Percentiles rank a stretch among this genome's conserved stretches.
These are phyloP conservation scores for Pantelozetes paolii DNA, from an alignment of 2,888 invertebrate species.

Conservation along the genomic window DNA sequence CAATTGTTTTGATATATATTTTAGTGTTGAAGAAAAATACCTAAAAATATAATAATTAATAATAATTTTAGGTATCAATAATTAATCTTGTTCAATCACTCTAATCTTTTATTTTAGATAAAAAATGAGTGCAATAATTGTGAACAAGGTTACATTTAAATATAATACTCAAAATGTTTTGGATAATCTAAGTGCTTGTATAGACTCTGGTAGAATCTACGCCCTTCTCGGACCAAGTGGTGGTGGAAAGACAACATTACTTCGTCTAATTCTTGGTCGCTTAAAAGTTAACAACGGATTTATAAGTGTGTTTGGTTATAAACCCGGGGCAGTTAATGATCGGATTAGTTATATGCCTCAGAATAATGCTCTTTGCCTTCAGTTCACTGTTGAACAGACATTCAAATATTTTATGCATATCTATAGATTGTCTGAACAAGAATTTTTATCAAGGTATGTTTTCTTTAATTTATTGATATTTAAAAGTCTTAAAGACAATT, in stretches of 20 bases:
- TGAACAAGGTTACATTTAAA: conserved; percentile 8
- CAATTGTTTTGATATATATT: too few species aligned
- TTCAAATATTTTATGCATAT: conserved; percentile 36
- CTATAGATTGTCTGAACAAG: conserved; percentile 26
- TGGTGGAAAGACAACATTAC: conserved; percentile 39
- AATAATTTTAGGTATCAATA: too few species aligned
- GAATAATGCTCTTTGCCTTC: conserved; percentile 32
- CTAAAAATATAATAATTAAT: too few species aligned
- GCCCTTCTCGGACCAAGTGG: conserved; percentile 49
- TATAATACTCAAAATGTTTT: conserved; percentile 24
- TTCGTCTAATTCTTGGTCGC: conserved; percentile 34
- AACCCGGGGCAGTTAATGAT: conserved; percentile 32
- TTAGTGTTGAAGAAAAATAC: too few species aligned
- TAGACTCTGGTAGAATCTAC: conserved; percentile 35
- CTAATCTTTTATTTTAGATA: too few species aligned
- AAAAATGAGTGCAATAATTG: conserved; percentile 19
- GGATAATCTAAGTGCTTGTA: conserved; percentile 15
- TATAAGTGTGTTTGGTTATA: conserved; percentile 34
- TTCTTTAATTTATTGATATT: background rate
- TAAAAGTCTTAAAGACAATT: background rate
- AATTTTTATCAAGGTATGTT: conserved; percentile 27
- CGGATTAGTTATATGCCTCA: conserved; percentile 40
- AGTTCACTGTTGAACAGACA: conserved; percentile 37
- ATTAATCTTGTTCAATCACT: too few species aligned
- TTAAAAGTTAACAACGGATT: conserved; percentile 18